Evolutionary conservation across 2,888 invertebrate species (phyloP).

Genomic region (Podotricha telesiphe): DNA sequence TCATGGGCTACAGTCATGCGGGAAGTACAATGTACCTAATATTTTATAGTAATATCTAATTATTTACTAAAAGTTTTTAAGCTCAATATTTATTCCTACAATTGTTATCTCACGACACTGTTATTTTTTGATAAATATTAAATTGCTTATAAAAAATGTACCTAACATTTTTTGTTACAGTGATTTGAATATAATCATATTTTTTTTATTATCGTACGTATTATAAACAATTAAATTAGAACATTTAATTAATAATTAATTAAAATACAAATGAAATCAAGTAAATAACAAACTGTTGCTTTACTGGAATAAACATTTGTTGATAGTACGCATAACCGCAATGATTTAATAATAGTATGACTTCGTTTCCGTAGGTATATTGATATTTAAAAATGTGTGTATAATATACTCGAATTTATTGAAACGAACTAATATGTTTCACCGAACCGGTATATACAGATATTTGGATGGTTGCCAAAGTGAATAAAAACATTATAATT

Average conservation of each 20-base stretch:
- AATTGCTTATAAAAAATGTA: neutral
- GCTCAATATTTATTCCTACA: too few relatives aligned
- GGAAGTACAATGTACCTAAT: constrained; percentile 27
- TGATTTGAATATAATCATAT: neutral
- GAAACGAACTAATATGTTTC: neutral
- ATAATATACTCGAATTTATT: neutral
- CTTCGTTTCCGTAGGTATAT: neutral
- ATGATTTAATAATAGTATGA: neutral
- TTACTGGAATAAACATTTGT: constrained; percentile 10
- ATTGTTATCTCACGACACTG: neutral
- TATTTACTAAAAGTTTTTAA: neutral
- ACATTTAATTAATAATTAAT: neutral
- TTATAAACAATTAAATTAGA: too few relatives aligned
- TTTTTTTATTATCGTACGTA: neutral
- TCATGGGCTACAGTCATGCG: constrained; percentile 41
- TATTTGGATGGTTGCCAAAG: constrained; percentile 27
- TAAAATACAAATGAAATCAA: neutral
- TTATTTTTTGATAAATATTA: neutral
- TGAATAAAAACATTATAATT: constrained; percentile 20
- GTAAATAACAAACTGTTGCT: neutral
- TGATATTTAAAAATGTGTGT: neutral
- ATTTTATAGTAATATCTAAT: neutral
- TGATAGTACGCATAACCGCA: constrained; percentile 6
- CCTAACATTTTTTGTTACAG: neutral
- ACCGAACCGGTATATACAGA: neutral